A percentile compares a stretch with the other conserved stretches of the same genome.
phyloP scores from a whole-genome alignment of 2,113 vertebrate genomes.

The Todiramphus chloris region DNA sequence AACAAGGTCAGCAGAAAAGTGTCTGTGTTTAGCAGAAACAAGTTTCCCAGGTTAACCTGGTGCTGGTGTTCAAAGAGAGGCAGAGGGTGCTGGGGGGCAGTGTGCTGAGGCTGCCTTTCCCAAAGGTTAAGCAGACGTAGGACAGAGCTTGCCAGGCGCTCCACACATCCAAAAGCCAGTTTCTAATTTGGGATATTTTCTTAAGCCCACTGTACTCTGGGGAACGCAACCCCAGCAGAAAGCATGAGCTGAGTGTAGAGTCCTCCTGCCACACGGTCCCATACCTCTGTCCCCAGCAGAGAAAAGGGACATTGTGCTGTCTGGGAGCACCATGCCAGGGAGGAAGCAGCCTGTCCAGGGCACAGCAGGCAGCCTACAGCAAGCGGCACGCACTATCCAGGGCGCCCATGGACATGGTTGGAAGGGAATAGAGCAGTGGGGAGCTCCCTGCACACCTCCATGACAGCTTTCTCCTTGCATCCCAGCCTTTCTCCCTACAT shows the following conservation, averaged over 20 bases:
- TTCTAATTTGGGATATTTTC: constrained; percentile 38
- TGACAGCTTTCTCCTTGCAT: not conserved
- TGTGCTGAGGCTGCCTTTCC: not conserved
- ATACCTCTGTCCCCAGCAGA: not conserved
- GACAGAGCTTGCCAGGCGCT: not conserved
- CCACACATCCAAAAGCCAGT: not conserved
- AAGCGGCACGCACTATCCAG: not conserved
- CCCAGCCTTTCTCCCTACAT: not conserved
- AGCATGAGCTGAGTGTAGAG: not conserved
- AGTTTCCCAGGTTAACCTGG: not conserved
- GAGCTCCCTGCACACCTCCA: not conserved
- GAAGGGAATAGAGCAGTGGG: not conserved
- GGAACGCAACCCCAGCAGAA: not conserved
- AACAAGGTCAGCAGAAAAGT: not conserved
- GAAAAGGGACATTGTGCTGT: not conserved
- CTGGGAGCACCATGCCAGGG: not conserved
- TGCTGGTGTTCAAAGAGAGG: not conserved
- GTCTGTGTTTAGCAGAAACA: not conserved
- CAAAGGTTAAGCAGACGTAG: constrained; percentile 14
- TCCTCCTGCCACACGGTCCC: not conserved
- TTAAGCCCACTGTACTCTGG: not conserved
- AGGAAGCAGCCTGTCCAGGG: not conserved
- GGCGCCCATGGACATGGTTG: not conserved
- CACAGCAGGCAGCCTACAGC: not conserved
- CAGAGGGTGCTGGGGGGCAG: not conserved